Evolutionary conservation across 2,888 invertebrate genomes (phyloP).

Genomic region (Drosophila lacicola): DNA sequence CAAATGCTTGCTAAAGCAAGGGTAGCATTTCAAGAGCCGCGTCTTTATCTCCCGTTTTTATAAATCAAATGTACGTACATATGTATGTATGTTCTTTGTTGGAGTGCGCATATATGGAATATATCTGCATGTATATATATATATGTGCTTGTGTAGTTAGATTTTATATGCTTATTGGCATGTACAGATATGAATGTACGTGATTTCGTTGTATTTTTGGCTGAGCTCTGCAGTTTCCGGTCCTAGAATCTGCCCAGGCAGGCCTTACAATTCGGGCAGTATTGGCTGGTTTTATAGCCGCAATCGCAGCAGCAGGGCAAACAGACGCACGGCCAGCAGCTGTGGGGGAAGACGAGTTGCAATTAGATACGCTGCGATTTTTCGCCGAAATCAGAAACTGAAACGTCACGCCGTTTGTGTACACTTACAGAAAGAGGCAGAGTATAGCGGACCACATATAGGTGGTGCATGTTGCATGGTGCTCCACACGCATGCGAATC

Average conservation of each 20-base stretch:
- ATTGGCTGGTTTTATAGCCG: constrained; percentile 50
- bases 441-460: constrained; percentile 46
- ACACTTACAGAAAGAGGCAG: constrained; percentile 52
- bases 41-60: not conserved
- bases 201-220: too few relatives aligned
- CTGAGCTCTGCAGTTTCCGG: not conserved
- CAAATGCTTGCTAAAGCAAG: not conserved
- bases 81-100: not conserved
- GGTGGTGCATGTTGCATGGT: constrained; percentile 56
- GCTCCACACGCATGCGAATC: constrained; percentile 33
- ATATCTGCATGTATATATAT: not conserved
- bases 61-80: not conserved
- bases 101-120: not conserved
- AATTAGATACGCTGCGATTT: not conserved
- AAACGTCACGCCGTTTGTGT: not conserved
- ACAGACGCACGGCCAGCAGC: constrained; percentile 63
- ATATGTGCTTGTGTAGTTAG: not conserved
- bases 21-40: constrained; percentile 2
- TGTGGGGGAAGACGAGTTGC: constrained; percentile 15
- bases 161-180: not conserved
- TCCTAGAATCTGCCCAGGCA: constrained; percentile 39
- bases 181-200: not conserved
- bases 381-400: not conserved
- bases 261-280: constrained; percentile 66
- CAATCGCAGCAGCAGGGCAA: constrained; percentile 66